A percentile compares a stretch with the other conserved stretches of the same genome.
phyloP scores from a whole-genome alignment of 2,113 vertebrate species.

The Crocuta crocuta region DNA sequence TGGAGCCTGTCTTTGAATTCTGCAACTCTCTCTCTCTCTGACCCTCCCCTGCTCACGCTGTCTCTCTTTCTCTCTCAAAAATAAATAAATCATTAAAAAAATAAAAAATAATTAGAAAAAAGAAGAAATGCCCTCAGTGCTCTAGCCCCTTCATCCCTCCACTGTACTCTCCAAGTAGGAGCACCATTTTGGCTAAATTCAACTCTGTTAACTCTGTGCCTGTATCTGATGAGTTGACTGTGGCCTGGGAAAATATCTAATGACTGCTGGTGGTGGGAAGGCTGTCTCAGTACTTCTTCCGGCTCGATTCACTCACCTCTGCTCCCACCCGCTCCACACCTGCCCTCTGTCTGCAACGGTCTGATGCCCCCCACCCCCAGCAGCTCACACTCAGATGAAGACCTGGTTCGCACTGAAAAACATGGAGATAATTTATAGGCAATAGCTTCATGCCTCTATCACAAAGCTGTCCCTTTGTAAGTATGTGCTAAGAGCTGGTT shows the following conservation, averaged over 20 bases:
- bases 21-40: no score
- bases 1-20: no score
- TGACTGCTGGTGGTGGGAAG: neutral
- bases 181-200: neutral
- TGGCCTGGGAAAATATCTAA: neutral
- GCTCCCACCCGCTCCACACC: fast-evolving
- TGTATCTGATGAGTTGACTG: neutral
- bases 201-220: neutral
- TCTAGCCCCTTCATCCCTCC: no score
- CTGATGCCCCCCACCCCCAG: no score
- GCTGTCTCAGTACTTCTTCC: fast-evolving
- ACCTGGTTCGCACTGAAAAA: neutral
- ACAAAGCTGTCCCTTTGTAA: neutral
- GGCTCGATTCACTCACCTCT: neutral
- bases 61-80: no score
- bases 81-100: no score
- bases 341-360: neutral
- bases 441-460: neutral
- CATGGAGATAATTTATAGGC: fast-evolving
- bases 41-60: no score
- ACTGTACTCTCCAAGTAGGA: neutral
- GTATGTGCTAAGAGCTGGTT: neutral
- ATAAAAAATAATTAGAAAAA: no score
- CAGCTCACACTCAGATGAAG: neutral
- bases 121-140: neutral